A percentile compares a stretch with the other conserved stretches of the same genome.
Evolutionary conservation across 2,888 invertebrate genomes (phyloP).

Genomic region (Plebejus argus): DNA sequence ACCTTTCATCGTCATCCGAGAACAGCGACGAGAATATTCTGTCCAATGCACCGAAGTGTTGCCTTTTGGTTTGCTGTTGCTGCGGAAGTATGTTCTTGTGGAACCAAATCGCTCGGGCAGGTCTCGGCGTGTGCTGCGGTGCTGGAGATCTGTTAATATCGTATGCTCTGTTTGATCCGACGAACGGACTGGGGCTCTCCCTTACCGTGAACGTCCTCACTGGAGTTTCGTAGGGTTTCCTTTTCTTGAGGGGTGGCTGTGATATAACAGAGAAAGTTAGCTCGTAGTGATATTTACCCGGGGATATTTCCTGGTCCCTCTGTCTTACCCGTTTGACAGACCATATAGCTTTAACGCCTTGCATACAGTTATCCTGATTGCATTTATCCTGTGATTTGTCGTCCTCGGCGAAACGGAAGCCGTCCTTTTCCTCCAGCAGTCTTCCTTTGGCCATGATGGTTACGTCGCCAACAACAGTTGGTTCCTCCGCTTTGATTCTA

Average conservation of each 20-base stretch:
- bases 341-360: slow-evolving; percentile 83
- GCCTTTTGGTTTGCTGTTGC: slow-evolving; percentile 50
- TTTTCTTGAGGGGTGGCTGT: slow-evolving; percentile 72
- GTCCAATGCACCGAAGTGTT: slow-evolving; percentile 57
- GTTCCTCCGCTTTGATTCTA: slow-evolving; percentile 61
- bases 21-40: slow-evolving; percentile 69
- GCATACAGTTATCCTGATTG: slow-evolving; percentile 70
- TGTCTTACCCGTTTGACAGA: slow-evolving; percentile 85
- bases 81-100: slow-evolving; percentile 64
- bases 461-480: slow-evolving; percentile 82
- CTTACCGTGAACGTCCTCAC: slow-evolving; percentile 84
- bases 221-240: slow-evolving; percentile 75
- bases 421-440: slow-evolving; percentile 74
- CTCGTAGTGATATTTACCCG: slow-evolving; percentile 81
- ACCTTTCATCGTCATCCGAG: slow-evolving; percentile 58
- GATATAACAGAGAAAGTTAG: slow-evolving; percentile 83
- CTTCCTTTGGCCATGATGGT: slow-evolving; percentile 84
- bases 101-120: slow-evolving; percentile 65
- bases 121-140: slow-evolving; percentile 47
- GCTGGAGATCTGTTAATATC: slow-evolving; percentile 45
- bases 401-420: slow-evolving; percentile 81
- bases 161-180: slow-evolving; percentile 48
- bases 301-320: slow-evolving; percentile 71
- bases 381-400: slow-evolving; percentile 60
- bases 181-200: slow-evolving; percentile 66